Percentiles rank a stretch among this genome's conserved stretches.
phyloP scores from a whole-genome alignment of 2,797 vertebrate species.

The Myotis pilosus region DNA sequence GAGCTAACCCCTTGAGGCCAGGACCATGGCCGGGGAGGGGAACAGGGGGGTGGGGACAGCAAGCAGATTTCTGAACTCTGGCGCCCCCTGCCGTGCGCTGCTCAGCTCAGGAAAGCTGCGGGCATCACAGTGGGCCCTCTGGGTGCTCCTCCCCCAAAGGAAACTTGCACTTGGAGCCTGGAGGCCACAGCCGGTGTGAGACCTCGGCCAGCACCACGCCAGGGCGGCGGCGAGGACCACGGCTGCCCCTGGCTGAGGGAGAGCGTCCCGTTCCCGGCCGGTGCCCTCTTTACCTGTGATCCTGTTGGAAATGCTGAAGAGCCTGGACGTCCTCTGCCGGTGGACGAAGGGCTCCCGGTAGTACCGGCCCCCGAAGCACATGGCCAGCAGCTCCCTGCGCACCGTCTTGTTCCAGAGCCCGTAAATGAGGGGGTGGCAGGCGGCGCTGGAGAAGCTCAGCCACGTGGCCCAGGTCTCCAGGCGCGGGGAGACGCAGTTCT shows the following conservation, averaged over 20 bases:
- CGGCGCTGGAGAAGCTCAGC: conserved; percentile 95
- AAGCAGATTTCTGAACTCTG: neutral
- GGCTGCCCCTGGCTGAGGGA: accelerated
- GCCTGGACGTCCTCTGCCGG: conserved; percentile 91
- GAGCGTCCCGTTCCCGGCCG: accelerated
- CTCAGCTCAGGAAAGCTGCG: neutral
- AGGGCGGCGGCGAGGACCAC: accelerated
- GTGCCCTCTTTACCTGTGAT: conserved; percentile 91
- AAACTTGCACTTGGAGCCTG: neutral
- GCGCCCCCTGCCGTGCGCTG: accelerated
- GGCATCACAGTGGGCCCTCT: neutral
- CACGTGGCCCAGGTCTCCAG: conserved; percentile 95
- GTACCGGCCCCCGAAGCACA: conserved; percentile 97
- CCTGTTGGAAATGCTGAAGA: conserved; percentile 98
- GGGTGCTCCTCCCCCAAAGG: neutral
- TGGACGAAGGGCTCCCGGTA: conserved; percentile 95
- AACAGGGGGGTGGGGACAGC: too few species aligned
- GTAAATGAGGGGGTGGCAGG: conserved; percentile 97
- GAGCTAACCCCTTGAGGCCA: neutral
- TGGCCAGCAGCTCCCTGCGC: conserved; percentile 95
- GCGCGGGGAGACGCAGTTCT: conserved; percentile 90
- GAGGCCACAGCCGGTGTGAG: neutral
- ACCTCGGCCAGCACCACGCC: too few species aligned
- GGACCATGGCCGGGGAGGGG: too few species aligned
- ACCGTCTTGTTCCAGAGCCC: conserved; percentile 99